phyloP scores from a whole-genome alignment of 30 jellyfish, hydroid and myxozoan genomes.

The Cassiopea andromeda region DNA sequence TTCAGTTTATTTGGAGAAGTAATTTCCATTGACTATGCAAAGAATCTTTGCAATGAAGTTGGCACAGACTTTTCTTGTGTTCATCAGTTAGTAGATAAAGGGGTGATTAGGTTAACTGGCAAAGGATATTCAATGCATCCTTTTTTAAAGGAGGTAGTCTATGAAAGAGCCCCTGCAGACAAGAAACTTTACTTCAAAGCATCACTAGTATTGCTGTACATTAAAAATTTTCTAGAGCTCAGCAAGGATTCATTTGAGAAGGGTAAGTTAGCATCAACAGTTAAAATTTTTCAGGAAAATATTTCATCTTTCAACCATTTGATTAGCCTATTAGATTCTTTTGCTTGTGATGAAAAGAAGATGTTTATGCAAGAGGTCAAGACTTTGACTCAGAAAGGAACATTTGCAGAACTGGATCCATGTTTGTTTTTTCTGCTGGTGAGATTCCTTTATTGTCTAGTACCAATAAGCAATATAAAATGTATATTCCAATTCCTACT shows the following conservation, averaged over 20 bases:
- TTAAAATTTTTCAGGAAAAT: neutral
- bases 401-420: neutral
- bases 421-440: neutral
- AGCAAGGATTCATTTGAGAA: constrained; percentile 13
- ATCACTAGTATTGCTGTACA: neutral
- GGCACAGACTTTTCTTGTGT: neutral
- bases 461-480: neutral
- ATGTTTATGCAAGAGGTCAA: neutral
- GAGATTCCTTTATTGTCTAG: constrained; percentile 5
- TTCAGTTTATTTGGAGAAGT: neutral
- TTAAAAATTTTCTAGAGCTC: neutral
- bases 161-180: neutral
- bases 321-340: neutral
- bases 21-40: neutral
- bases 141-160: neutral
- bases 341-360: neutral
- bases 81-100: neutral
- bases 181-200: no score
- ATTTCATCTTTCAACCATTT: constrained; percentile 5
- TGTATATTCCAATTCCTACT: constrained; percentile 4
- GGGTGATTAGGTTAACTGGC: neutral
- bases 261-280: neutral
- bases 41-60: neutral
- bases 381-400: neutral
- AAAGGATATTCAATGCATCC: neutral